Conservation (phyloP, 2,888 invertebrate genomes). For the Cheilosia vernalis region DNA sequence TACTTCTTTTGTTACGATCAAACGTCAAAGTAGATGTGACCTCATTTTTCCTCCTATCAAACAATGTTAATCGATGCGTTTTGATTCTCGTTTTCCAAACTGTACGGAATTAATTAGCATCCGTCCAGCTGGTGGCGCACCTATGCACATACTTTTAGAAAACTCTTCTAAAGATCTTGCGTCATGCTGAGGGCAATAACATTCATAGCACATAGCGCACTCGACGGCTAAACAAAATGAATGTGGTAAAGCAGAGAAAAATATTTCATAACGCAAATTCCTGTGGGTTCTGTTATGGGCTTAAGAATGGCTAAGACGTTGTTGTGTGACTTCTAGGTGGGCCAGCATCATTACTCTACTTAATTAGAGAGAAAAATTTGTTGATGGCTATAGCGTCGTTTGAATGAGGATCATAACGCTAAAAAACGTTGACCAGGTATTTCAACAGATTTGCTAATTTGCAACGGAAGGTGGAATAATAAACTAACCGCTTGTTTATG, state of each 20-base stretch:
- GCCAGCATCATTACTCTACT: conserved; percentile 15
- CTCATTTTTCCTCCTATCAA: conserved; percentile 32
- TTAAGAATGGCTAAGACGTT: conserved; percentile 7
- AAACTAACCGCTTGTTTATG: conserved; percentile 21
- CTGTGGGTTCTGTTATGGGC: conserved; percentile 7
- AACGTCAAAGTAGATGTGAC: conserved; percentile 3
- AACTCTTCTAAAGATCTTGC: conserved; percentile 11
- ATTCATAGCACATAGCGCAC: neutral
- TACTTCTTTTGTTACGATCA: neutral
- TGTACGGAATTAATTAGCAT: conserved; percentile 46
- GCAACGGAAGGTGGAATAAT: conserved; percentile 19
- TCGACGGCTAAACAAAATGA: neutral
- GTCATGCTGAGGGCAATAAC: conserved; percentile 38
- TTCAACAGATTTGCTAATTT: conserved; percentile 27
- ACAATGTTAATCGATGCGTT: conserved; percentile 55
- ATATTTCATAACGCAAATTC: conserved; percentile 2
- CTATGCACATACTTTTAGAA: neutral
- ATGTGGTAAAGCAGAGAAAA: neutral
- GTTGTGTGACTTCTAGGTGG: conserved; percentile 42
- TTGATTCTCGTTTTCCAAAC: conserved; percentile 51
- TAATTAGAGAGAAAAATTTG: conserved; percentile 16
- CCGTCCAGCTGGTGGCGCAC: conserved; percentile 13
- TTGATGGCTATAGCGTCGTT: conserved; percentile 10
- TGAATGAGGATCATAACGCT: conserved; percentile 33
- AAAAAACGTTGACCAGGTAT: conserved; percentile 14